phyloP scores from a whole-genome alignment of 2,113 vertebrate genomes.

The Gila orcuttii region DNA sequence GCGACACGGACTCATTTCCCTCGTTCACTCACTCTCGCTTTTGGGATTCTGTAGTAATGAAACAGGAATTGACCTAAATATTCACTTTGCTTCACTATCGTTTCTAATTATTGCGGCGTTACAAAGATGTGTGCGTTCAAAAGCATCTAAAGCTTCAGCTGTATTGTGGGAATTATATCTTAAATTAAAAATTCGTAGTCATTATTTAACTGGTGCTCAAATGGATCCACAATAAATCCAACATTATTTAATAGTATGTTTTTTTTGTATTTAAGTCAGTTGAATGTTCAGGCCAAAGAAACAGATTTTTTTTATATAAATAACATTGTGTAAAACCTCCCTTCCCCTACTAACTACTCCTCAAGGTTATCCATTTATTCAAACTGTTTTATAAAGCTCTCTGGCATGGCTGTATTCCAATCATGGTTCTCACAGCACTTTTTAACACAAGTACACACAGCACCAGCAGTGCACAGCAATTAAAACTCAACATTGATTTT shows the following conservation, averaged over 20 bases:
- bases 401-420: neutral
- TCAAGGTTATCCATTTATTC: conserved; percentile 16
- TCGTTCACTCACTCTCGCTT: neutral
- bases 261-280: neutral
- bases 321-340: conserved; percentile 3
- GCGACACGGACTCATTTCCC: neutral
- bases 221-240: neutral
- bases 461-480: conserved; percentile 25
- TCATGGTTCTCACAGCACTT: conserved; percentile 13
- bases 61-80: conserved; percentile 22
- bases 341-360: neutral
- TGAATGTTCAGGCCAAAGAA: neutral
- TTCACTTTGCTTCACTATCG: conserved; percentile 29
- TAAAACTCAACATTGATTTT: conserved; percentile 27
- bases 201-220: conserved; percentile 2
- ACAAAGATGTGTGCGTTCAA: neutral
- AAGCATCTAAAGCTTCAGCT: conserved; percentile 29
- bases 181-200: neutral
- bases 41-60: neutral
- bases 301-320: neutral
- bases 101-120: conserved; percentile 40
- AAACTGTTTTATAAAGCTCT: neutral
- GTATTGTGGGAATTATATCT: conserved; percentile 1
- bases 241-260: neutral
- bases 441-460: neutral